Percentiles rank a stretch among this genome's conserved stretches.
Conservation (phyloP, 2,797 vertebrate genomes). For the Telmatherina bonti region DNA sequence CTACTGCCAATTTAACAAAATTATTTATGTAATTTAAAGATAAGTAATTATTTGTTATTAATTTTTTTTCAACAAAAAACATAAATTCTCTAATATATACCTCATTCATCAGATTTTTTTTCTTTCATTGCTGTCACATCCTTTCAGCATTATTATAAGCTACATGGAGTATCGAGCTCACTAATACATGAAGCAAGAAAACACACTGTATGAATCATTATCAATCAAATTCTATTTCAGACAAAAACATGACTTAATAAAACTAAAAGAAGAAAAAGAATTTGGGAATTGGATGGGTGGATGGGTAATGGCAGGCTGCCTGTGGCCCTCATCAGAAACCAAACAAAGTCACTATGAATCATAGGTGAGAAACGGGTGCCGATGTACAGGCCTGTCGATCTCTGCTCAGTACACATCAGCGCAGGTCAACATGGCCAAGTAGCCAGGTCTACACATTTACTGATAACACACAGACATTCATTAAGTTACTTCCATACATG, state of each 20-base stretch:
- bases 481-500: constrained; percentile 25
- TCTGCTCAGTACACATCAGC: constrained; percentile 52
- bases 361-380: constrained; percentile 66
- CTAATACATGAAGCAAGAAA: neutral
- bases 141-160: neutral
- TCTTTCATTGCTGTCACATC: neutral
- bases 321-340: constrained; percentile 51
- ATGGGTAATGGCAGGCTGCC: constrained; percentile 18
- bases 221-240: constrained; percentile 5
- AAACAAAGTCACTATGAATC: constrained; percentile 72
- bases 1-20: neutral
- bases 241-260: neutral
- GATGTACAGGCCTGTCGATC: constrained; percentile 64
- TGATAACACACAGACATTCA: constrained; percentile 71
- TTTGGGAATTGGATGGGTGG: constrained; percentile 18
- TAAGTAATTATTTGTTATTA: neutral
- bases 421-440: constrained; percentile 39
- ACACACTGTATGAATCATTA: neutral
- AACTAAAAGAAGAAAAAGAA: constrained; percentile 7
- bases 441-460: constrained; percentile 64
- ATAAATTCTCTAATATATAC: neutral
- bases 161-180: neutral
- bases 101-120: neutral
- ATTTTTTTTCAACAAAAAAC: neutral
- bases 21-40: neutral